Conservation (phyloP, 2,797 vertebrate species). For the Ataeniobius toweri region DNA sequence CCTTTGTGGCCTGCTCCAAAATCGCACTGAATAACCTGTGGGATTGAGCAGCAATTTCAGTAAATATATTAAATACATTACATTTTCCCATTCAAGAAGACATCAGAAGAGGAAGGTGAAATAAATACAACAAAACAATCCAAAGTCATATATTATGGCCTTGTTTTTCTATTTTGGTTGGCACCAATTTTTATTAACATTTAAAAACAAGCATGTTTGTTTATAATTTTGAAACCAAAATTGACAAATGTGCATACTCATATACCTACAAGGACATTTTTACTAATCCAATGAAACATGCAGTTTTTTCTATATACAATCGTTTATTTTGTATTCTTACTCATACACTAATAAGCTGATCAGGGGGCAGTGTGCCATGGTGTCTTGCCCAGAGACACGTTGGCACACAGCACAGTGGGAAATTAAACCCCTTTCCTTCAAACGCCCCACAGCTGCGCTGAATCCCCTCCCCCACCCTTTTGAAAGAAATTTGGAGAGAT, state of each 20-base stretch:
- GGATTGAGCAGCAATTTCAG: slow-evolving; percentile 41
- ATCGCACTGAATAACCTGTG: slow-evolving; percentile 98
- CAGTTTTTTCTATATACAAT: background rate
- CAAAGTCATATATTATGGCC: background rate
- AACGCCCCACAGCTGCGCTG: background rate
- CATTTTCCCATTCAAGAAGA: slow-evolving; percentile 15
- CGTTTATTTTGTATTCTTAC: background rate
- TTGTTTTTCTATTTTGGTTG: background rate
- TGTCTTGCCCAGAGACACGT: background rate
- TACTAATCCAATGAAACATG: background rate
- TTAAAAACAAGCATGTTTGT: background rate
- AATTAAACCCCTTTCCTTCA: background rate
- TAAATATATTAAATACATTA: slow-evolving; percentile 1
- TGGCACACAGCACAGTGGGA: background rate
- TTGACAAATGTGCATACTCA: background rate
- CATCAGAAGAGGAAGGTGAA: background rate
- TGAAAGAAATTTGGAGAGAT: background rate
- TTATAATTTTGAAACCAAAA: background rate
- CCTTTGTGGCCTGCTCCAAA: slow-evolving; percentile 99
- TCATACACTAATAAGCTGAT: background rate
- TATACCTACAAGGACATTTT: background rate
- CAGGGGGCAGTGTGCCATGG: background rate
- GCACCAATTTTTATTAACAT: background rate
- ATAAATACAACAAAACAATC: background rate
- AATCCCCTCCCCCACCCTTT: background rate